Evolutionary conservation across 2,113 vertebrate genomes (phyloP).

Genomic region (Clupea harengus): DNA sequence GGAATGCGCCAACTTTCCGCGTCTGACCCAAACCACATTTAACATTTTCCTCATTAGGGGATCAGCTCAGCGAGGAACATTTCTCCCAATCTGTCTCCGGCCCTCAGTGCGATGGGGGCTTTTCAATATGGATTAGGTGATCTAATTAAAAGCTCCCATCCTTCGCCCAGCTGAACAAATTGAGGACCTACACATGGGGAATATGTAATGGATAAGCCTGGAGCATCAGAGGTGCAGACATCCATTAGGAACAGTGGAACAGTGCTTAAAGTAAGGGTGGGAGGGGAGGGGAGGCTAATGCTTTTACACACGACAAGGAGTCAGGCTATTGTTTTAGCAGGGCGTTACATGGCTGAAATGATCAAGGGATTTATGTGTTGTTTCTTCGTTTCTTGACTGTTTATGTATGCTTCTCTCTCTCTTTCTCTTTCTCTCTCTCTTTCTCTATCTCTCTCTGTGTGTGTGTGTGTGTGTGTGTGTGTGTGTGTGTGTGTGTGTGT

Average conservation of each 20-base stretch:
- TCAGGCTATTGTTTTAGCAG: neutral
- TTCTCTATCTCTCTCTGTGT: too few relatives aligned
- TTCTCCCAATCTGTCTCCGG: neutral
- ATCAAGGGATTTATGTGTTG: neutral
- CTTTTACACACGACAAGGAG: neutral
- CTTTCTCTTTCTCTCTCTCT: neutral
- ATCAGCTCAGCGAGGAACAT: neutral
- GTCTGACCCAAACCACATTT: neutral
- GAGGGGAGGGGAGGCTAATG: neutral
- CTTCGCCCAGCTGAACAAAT: neutral
- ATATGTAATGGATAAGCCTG: neutral
- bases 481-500: constrained; percentile 2
- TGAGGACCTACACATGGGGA: neutral
- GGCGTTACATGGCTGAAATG: neutral
- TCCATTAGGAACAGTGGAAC: neutral
- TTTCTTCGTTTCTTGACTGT: neutral
- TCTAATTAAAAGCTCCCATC: neutral
- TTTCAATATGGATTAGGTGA: neutral
- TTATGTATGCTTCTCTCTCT: neutral
- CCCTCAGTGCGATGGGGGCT: neutral
- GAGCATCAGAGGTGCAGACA: neutral
- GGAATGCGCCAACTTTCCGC: neutral
- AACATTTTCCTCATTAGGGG: neutral
- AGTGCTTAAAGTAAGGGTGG: neutral
- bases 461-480: constrained; percentile 4